Percentiles rank a stretch among this genome's conserved stretches.
Conservation (phyloP, 1,140 invertebrate species). For the Drosophila lacteicornis region DNA sequence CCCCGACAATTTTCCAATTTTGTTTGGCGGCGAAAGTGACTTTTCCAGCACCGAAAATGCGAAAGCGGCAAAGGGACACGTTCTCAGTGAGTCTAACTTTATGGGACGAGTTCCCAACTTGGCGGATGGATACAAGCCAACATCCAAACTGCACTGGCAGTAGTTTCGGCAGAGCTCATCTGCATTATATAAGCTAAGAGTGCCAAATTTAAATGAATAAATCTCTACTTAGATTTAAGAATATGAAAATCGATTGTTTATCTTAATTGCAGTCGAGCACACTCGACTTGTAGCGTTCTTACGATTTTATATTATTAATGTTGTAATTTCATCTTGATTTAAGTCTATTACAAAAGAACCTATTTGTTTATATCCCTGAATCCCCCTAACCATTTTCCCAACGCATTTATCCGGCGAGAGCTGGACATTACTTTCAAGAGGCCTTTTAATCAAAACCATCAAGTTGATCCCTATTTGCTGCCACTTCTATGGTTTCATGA, state of each 20-base stretch:
- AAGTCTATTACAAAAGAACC: too few species aligned
- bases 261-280: too few species aligned
- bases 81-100: constrained; percentile 10
- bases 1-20: constrained; percentile 7
- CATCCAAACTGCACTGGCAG: background rate
- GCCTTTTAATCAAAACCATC: background rate
- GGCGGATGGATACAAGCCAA: background rate
- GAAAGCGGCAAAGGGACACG: background rate
- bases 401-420: background rate
- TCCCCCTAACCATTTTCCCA: background rate
- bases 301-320: background rate
- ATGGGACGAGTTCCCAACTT: background rate
- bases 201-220: background rate
- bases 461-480: constrained; percentile 14
- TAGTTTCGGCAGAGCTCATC: background rate
- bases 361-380: background rate
- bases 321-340: background rate
- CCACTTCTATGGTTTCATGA: constrained; percentile 1
- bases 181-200: background rate
- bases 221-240: background rate
- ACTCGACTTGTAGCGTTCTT: too few species aligned
- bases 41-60: constrained; percentile 12
- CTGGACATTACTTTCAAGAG: too few species aligned
- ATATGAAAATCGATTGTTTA: background rate
- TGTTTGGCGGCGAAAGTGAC: constrained; percentile 29